phyloP scores from a whole-genome alignment of 1,140 invertebrate species.

The Drosophila tristis region DNA sequence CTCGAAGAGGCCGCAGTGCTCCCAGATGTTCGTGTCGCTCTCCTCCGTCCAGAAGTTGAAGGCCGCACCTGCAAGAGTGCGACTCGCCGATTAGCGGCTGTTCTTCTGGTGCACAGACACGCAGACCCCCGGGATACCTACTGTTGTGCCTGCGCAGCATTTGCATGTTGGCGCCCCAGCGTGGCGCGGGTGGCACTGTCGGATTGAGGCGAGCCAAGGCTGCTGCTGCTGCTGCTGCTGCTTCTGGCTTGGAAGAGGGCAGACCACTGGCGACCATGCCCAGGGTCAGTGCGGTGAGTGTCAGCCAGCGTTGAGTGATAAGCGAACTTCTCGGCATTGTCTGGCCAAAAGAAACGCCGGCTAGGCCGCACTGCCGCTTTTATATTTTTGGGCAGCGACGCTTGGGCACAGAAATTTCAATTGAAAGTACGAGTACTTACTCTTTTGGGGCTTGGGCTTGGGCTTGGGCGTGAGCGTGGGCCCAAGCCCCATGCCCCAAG shows the following conservation, averaged over 20 bases:
- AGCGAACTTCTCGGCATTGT: conserved; percentile 60
- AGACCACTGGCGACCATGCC: neutral
- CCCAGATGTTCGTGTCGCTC: conserved; percentile 87
- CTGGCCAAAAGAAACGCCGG: conserved; percentile 60
- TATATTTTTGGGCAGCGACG: conserved; percentile 41
- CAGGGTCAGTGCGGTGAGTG: conserved; percentile 4
- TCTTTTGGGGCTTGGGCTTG: conserved; percentile 4
- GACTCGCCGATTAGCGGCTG: neutral
- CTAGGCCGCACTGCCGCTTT: conserved; percentile 49
- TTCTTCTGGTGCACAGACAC: neutral
- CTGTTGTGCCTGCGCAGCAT: conserved; percentile 78
- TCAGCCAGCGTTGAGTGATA: conserved; percentile 15
- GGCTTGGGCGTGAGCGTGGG: neutral
- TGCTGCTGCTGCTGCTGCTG: neutral
- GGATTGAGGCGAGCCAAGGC: conserved; percentile 30
- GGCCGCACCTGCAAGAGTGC: conserved; percentile 84
- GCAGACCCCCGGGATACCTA: conserved; percentile 32
- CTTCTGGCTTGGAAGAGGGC: neutral
- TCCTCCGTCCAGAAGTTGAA: conserved; percentile 87
- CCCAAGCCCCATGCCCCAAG: conserved; percentile 7
- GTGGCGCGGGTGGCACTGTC: conserved; percentile 56
- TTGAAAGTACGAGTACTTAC: conserved; percentile 67
- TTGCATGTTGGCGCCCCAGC: conserved; percentile 80
- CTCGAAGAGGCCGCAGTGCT: conserved; percentile 86
- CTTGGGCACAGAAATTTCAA: conserved; percentile 33